Conservation (phyloP, 2,888 invertebrate genomes). For the Eulithis testata region DNA sequence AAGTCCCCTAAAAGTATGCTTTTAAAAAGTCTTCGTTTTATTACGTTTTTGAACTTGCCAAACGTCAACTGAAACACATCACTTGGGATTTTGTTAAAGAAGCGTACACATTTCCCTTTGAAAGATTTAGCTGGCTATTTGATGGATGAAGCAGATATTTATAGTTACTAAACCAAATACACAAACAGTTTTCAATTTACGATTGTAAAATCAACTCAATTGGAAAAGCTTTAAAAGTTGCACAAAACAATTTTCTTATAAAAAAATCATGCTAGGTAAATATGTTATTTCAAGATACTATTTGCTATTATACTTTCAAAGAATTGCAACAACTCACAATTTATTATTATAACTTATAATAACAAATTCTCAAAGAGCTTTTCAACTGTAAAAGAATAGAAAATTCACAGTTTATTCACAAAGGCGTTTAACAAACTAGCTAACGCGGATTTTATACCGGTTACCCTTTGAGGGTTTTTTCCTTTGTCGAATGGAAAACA, state of each 20-base stretch:
- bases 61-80: no score
- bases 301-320: constrained; percentile 1
- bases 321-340: constrained; percentile 22
- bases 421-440: constrained; percentile 44
- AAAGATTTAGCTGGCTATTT: no score
- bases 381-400: constrained; percentile 21
- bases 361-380: constrained; percentile 27
- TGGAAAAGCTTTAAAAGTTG: not conserved
- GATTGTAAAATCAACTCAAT: no score
- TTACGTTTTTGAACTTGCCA: no score
- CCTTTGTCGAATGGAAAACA: constrained; percentile 36
- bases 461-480: constrained; percentile 27
- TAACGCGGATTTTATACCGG: constrained; percentile 42
- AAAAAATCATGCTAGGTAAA: not conserved
- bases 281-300: not conserved
- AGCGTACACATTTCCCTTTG: no score
- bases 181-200: no score
- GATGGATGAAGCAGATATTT: no score
- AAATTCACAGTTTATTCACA: constrained; percentile 43
- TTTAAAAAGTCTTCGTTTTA: no score
- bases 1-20: no score
- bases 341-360: constrained; percentile 16
- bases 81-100: no score
- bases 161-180: no score
- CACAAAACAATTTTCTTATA: not conserved